Base-by-base conservation (phyloP, 2,797 vertebrate genomes). In the Spinibarbus caldwelli region DNA sequence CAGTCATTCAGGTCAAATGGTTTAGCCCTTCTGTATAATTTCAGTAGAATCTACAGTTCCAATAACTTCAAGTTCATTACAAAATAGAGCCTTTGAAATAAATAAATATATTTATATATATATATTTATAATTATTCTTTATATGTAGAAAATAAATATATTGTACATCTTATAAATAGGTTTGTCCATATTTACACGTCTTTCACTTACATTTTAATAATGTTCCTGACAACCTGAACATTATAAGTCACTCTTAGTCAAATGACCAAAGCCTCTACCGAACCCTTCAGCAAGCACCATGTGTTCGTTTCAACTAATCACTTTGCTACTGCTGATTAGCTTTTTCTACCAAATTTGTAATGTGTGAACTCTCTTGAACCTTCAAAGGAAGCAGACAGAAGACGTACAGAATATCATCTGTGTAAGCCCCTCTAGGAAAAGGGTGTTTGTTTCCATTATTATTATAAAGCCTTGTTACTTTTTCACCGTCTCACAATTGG, bases 61-160 rank as follows among this genome's bases (percentile, higher is more conserved):
- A 94, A 96, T 96, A 95, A 97, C 92, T 95, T 95, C 94, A 97
- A 97, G 97, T 97, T 98, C 96, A 96, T 98, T 97, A 98, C 97
- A 99, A 99, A 99, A 99, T 98, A 98, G 96, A 97, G 96, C 97
- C 96, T 98, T 97, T 97, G 96, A 97, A 99, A 99, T 99, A 99
- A 99, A 99, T 99, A 99, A 99, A 99, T 98, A 99, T 93, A 99
- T 99, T 86, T 90, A 82, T 87, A 89, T 88, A 89, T 88, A 88
- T 38, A 98, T 96, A 98, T 95, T 95, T 95, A 94, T 91, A 95
- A 97, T 97, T 97, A 97, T 92, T 95, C 91, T 95, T 97, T 97
- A 98, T 98, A 99, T 90, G 94, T 97, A 97, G 97, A 99, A 98
- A 99, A 99, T 99, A 99, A 99, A 99, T 99, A 99, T 95, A 95